Conservation (phyloP, 2,888 invertebrate species). For the Parascotia fuliginaria region DNA sequence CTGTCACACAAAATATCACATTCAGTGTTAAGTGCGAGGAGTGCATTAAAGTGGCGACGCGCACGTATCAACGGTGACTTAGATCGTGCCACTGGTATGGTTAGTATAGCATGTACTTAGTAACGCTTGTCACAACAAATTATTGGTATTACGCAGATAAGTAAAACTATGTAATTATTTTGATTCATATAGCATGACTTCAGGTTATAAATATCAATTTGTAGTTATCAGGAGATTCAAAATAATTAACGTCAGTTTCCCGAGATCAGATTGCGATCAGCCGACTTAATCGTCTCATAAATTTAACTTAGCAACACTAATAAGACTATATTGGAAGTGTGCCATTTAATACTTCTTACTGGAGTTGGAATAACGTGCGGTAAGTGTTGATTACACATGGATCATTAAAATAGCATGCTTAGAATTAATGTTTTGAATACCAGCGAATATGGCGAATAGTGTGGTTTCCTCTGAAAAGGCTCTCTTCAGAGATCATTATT, state of each 20-base stretch:
- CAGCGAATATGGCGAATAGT: background rate
- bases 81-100: background rate
- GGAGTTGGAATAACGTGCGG: constrained; percentile 17
- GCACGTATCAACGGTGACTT: too few relatives aligned
- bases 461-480: too few relatives aligned
- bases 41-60: too few relatives aligned
- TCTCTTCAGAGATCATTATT: too few relatives aligned
- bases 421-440: background rate
- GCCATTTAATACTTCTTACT: constrained; percentile 58
- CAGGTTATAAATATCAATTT: constrained; percentile 34
- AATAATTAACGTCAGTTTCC: constrained; percentile 55
- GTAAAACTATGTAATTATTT: constrained; percentile 13
- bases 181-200: constrained; percentile 22
- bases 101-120: background rate
- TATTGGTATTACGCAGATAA: background rate
- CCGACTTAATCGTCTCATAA: constrained; percentile 81
- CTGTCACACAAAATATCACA: too few relatives aligned
- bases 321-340: constrained; percentile 80
- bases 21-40: too few relatives aligned
- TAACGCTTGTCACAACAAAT: background rate
- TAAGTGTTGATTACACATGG: constrained; percentile 1
- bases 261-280: constrained; percentile 68
- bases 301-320: constrained; percentile 83
- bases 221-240: constrained; percentile 28
- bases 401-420: background rate